phyloP scores from a whole-genome alignment of 2,888 invertebrate genomes.

The Buathra laborator region DNA sequence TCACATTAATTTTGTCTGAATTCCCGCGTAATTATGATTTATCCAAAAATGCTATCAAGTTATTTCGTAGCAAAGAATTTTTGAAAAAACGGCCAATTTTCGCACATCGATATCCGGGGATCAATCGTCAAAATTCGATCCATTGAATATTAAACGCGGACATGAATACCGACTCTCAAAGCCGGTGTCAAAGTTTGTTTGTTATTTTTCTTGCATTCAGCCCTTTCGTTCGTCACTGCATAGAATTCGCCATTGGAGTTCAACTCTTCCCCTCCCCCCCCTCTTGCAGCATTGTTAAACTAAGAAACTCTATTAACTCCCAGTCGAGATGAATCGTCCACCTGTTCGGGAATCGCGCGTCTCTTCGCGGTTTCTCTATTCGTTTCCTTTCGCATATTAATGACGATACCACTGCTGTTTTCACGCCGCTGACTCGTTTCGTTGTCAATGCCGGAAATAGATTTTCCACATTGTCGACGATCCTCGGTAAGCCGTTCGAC shows the following conservation, averaged over 20 bases:
- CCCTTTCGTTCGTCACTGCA: conserved; percentile 24
- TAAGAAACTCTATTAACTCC: conserved; percentile 66
- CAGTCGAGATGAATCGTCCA: conserved; percentile 47
- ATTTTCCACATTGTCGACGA: conserved; percentile 51
- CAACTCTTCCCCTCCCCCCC: conserved; percentile 8
- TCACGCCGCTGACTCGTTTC: conserved; percentile 1
- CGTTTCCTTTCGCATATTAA: conserved; percentile 28
- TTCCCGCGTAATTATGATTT: too few species aligned
- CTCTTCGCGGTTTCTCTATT: conserved; percentile 14
- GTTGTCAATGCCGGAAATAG: conserved; percentile 63
- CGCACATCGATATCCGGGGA: too few species aligned
- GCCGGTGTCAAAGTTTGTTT: background rate
- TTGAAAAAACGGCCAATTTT: too few species aligned
- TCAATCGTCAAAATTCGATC: too few species aligned
- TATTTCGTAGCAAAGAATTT: too few species aligned
- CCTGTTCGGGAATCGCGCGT: conserved; percentile 27
- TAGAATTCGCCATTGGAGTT: conserved; percentile 41
- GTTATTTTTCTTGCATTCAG: conserved; percentile 35
- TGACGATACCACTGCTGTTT: background rate
- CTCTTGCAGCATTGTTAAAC: conserved; percentile 44
- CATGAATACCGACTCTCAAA: too few species aligned
- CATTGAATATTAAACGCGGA: too few species aligned
- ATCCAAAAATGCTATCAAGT: too few species aligned
- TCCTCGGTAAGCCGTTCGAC: conserved; percentile 2
- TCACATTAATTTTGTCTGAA: too few species aligned